Evolutionary conservation across 2,888 invertebrate species (phyloP), one percentile per base, ranked within the genome.

Genomic region (Scaptomyza tumidula): DNA sequence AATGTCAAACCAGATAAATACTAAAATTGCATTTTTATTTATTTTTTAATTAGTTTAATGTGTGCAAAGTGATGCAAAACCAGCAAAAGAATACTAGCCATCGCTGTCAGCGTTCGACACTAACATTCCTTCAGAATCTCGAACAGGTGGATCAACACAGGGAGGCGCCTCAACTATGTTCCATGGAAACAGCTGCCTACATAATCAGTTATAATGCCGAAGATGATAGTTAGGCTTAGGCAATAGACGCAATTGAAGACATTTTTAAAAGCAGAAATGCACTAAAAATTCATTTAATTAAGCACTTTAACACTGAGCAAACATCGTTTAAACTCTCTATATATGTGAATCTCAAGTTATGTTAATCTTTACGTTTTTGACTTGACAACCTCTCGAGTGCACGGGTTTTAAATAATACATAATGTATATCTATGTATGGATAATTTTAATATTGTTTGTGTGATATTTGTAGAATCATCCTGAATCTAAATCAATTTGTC

Each of bases 111-210:
- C 75, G 92, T 80, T 88, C 91, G 3, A 87, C 89, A 1, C 71
- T 92, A 7, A 92, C 92, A 46, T 90, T 92, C 77, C 84, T 92
- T 37, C 86, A 90, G 54, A 81, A 78, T 35, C 66, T 88, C 39
- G 75, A 88, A 11, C 62, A 75, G 16, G 69, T 80, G 35, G 79
- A 82, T 2, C 65, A 82, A 2, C 64, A 77, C 7, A 89, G 90
- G 45, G 76, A 77, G 56, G 80, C 91, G 16, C 84, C 84, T 0
- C 69, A 77, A 11, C 64, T 92, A 13, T 92, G 92, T 60, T 90
- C 92, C 3, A 91, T 92, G 92, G 92, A 92, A 46, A 86, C 92
- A 39, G 89, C 89, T 67, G 92, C 90, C 16, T 91, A 90, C 75
- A 89, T 91, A 16, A 68, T 75, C 55, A 85, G 71, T 16, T 71